These are phyloP conservation scores for Eulemur rufifrons DNA, from an alignment of 2,113 vertebrate genomes.

Conservation along the genomic window DNA sequence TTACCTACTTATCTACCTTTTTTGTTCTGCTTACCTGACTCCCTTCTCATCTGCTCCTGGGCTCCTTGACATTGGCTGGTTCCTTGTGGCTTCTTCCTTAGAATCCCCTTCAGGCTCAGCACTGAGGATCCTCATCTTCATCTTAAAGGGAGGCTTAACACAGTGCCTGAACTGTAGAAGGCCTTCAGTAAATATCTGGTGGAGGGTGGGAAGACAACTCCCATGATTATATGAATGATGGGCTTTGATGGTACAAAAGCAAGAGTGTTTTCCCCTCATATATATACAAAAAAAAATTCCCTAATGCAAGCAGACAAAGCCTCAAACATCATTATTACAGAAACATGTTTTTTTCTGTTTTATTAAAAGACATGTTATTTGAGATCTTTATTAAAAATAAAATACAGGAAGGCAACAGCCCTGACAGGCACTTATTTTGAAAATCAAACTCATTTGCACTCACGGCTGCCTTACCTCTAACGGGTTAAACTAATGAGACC, in stretches of 20 bases:
- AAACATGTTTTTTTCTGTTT: neutral
- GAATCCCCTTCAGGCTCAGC: neutral
- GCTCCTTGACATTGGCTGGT: neutral
- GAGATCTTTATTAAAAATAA: slow-evolving; percentile 49
- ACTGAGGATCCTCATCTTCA: neutral
- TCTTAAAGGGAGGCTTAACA: neutral
- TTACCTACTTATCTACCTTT: neutral
- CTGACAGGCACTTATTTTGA: neutral
- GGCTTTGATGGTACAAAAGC: neutral
- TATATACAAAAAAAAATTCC: neutral
- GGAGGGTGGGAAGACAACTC: neutral
- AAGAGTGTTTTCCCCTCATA: neutral
- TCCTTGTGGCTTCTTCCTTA: neutral
- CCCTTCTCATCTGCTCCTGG: neutral
- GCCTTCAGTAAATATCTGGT: neutral
- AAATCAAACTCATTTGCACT: slow-evolving; percentile 43
- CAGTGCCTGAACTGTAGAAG: neutral
- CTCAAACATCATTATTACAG: neutral
- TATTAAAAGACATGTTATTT: neutral
- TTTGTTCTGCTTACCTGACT: neutral
- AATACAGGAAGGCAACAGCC: neutral
- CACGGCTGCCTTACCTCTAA: neutral
- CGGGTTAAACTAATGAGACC: slow-evolving; percentile 25
- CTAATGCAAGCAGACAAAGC: neutral
- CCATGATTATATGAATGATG: neutral